Evolutionary conservation across 2,113 vertebrate species (phyloP).

Genomic region (human): GRCh38 chr3:155975001-155975500

Average conservation of each 20-base stretch:
- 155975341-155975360: no score
- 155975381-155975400: no score
- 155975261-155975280: no score
- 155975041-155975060: not conserved
- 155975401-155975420: no score
- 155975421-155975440: no score
- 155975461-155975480: no score
- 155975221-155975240: not conserved
- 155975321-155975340: no score
- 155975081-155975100: not conserved
- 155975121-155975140: not conserved
- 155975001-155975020: not conserved
- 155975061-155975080: not conserved
- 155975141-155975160: not conserved
- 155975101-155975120: not conserved
- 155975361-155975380: no score
- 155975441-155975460: no score
- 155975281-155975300: no score
- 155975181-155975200: not conserved
- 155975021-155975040: not conserved
- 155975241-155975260: not conserved
- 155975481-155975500: no score
- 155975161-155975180: not conserved
- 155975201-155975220: not conserved
- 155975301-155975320: no score